Conservation (phyloP, 2,797 vertebrate species). For the Alauda arvensis region DNA sequence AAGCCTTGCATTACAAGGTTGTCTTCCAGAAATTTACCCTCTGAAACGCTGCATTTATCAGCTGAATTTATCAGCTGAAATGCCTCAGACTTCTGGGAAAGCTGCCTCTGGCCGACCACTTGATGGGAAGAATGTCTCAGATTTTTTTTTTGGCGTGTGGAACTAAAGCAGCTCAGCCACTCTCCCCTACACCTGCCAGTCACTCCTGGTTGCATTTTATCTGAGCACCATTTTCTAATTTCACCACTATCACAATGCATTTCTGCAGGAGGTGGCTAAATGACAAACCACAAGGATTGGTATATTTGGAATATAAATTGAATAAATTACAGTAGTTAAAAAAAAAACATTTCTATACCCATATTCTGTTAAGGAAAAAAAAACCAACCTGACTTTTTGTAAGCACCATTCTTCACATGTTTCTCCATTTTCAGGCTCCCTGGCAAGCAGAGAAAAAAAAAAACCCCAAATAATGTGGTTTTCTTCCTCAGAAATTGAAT, state of each 20-base stretch:
- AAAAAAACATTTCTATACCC: neutral
- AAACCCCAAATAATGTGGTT: neutral
- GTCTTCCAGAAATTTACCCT: neutral
- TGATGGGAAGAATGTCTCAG: neutral
- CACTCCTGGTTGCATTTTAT: constrained; percentile 14
- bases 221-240: constrained; percentile 29
- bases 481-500: neutral
- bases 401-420: neutral
- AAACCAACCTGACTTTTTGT: neutral
- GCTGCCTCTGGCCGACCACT: constrained; percentile 20
- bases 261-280: neutral
- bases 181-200: constrained; percentile 11
- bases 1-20: neutral
- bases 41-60: constrained; percentile 1
- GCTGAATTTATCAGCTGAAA: constrained; percentile 36
- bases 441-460: neutral
- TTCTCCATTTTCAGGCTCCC: neutral
- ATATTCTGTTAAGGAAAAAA: neutral
- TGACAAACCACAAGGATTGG: neutral
- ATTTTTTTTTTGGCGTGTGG: neutral
- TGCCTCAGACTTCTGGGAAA: constrained; percentile 25
- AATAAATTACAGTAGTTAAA: neutral
- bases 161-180: neutral
- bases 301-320: neutral
- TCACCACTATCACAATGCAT: neutral